These are phyloP conservation scores for Cephalopachus bancanus DNA, from an alignment of 2,797 vertebrate species.

Conservation along the genomic window DNA sequence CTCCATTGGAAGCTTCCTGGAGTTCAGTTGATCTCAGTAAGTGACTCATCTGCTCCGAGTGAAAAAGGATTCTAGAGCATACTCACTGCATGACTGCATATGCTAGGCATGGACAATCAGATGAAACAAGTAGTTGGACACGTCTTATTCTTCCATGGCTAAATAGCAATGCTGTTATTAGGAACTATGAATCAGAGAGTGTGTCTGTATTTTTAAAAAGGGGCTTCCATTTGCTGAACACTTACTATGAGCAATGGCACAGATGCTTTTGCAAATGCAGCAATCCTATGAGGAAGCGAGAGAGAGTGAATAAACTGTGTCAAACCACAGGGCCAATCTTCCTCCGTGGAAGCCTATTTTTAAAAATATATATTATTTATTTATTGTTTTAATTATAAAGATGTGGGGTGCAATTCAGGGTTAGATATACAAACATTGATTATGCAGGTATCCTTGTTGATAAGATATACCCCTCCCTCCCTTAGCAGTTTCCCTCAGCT, in stretches of 20 bases:
- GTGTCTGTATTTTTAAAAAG: too few species aligned
- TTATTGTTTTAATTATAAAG: too few species aligned
- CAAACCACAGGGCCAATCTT: neutral
- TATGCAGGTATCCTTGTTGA: too few species aligned
- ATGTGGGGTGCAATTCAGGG: too few species aligned
- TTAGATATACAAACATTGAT: too few species aligned
- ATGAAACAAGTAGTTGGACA: neutral
- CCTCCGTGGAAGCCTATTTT: too few species aligned
- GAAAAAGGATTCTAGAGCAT: rapidly evolving
- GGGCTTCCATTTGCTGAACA: neutral
- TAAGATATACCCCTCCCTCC: too few species aligned
- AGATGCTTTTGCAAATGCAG: rapidly evolving
- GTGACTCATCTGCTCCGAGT: too few species aligned
- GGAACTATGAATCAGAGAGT: neutral
- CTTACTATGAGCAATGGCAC: rapidly evolving
- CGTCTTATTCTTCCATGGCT: neutral
- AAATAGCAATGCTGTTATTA: neutral
- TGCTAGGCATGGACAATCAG: neutral
- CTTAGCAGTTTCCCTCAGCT: too few species aligned
- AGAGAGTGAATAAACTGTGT: too few species aligned
- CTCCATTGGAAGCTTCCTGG: neutral
- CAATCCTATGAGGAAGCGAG: neutral
- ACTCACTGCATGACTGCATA: rapidly evolving
- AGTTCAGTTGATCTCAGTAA: neutral
- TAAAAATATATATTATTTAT: too few species aligned